A percentile compares a stretch with the other conserved stretches of the same genome.
Conservation (phyloP, 2,113 vertebrate species). For the Otocyon megalotis region DNA sequence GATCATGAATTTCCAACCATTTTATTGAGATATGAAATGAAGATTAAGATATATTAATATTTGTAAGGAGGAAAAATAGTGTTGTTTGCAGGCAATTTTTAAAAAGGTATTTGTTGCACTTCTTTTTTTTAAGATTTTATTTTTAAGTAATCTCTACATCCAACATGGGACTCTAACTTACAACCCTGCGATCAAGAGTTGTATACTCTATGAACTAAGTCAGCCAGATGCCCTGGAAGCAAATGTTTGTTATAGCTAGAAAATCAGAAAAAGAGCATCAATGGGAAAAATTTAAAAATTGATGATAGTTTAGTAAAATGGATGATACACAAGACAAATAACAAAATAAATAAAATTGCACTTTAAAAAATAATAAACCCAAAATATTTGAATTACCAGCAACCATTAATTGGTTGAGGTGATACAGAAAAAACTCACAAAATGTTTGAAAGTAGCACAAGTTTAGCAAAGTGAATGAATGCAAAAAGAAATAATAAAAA, state of each 20-base stretch:
- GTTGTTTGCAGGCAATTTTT: not conserved
- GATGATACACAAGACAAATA: not conserved
- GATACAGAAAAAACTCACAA: not conserved
- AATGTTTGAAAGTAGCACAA: not conserved
- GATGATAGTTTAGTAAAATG: not conserved
- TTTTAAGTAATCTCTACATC: not conserved
- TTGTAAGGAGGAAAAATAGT: not conserved
- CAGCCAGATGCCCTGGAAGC: not conserved
- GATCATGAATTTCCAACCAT: not conserved
- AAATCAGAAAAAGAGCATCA: not conserved
- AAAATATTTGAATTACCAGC: not conserved
- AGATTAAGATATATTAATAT: not conserved
- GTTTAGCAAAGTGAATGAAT: not conserved
- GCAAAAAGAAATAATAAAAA: not conserved
- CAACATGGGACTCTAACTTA: not conserved
- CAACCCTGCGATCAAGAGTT: not conserved
- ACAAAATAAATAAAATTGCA: not conserved
- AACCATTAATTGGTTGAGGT: not conserved
- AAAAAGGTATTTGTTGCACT: not conserved
- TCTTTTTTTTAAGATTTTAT: not conserved
- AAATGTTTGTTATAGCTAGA: not conserved
- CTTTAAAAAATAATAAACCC: conserved; percentile 9
- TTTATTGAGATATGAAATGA: not conserved
- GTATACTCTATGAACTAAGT: not conserved
- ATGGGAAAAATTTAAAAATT: conserved; percentile 20